Conservation (phyloP, 2,113 vertebrate genomes). For the Laticauda colubrina region DNA sequence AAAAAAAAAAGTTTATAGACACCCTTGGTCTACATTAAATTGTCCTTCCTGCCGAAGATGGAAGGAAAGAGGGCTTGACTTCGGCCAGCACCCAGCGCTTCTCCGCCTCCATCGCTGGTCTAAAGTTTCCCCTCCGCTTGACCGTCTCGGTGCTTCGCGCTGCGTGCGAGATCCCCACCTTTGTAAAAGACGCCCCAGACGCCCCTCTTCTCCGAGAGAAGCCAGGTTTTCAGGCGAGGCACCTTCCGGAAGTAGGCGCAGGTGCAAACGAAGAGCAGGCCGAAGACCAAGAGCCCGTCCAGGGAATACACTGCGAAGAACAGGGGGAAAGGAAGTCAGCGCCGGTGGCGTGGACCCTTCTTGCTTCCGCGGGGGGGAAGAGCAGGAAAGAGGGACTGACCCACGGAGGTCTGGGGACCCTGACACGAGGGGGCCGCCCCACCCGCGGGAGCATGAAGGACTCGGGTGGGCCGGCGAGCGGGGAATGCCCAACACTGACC, state of each 20-base stretch:
- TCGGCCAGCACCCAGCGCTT: background rate
- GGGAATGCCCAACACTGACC: no score
- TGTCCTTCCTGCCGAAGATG: background rate
- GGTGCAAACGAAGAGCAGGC: slow-evolving; percentile 91
- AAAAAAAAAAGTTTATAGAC: no score
- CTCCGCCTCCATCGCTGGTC: background rate
- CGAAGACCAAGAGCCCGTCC: slow-evolving; percentile 91
- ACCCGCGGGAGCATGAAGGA: no score
- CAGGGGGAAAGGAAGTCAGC: background rate
- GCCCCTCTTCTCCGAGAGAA: slow-evolving; percentile 90
- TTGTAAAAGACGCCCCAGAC: slow-evolving; percentile 96
- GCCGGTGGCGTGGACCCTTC: no score
- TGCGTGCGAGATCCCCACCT: slow-evolving; percentile 66
- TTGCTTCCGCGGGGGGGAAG: background rate
- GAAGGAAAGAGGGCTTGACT: background rate
- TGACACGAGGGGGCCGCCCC: background rate
- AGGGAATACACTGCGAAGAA: slow-evolving; percentile 83
- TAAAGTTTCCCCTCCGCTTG: background rate
- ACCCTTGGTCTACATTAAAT: background rate
- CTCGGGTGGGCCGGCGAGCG: background rate
- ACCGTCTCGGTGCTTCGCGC: background rate
- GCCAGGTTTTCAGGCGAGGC: slow-evolving; percentile 88
- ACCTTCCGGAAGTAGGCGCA: slow-evolving; percentile 97
- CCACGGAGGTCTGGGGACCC: no score
- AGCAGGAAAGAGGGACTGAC: background rate